Evolutionary conservation across 2,797 vertebrate species (phyloP), one percentile per base, ranked within the genome.

Genomic region (Pitangus sulphuratus): DNA sequence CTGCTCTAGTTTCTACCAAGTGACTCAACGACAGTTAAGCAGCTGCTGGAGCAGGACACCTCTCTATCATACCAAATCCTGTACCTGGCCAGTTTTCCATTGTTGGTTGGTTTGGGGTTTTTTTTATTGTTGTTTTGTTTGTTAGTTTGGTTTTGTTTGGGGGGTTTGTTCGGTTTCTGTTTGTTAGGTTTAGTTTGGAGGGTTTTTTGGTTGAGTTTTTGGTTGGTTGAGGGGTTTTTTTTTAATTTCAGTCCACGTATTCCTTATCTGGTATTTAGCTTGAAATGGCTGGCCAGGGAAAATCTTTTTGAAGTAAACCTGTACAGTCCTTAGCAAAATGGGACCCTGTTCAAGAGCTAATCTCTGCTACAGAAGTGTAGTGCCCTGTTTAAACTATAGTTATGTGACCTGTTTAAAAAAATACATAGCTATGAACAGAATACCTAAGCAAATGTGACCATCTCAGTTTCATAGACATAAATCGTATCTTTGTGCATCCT

Each of bases 1-100:
- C 84, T 94, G 93, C 78, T 97, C 92, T 85, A 89, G 93, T 97
- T 96, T 95, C 94, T 94, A 70, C 84, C 78, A 56, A 76, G 81
- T 97, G 95, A 96, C 90, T 96, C 93, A 97, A 82, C 84, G 30
- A 50, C 54, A 91, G 80, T 30, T 56, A 30, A 82, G 84, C 64
- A 94, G 91, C 78, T 64, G 65, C 90, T 50, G 3, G 37, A 75
- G 76, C 33, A 91, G 78, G 94, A 89, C 81, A 90, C 12, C 77
- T 93, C 54, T 88, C 81, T 84, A 0, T 74, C 75, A 48, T 18
- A 79, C 81, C 58, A 83, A 94, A 30, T 31, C 47, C 77, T n/a
- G 40, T 45, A 11, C 68, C 61, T 31, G 64, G 62, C 47, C 51
- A 13, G 5, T 18, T 66, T 89, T 62, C 40, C 42, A 31, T 21